Evolutionary conservation across 2,113 vertebrate genomes (phyloP), one percentile per base, ranked within the genome.

Genomic region (Bufo bufo): DNA sequence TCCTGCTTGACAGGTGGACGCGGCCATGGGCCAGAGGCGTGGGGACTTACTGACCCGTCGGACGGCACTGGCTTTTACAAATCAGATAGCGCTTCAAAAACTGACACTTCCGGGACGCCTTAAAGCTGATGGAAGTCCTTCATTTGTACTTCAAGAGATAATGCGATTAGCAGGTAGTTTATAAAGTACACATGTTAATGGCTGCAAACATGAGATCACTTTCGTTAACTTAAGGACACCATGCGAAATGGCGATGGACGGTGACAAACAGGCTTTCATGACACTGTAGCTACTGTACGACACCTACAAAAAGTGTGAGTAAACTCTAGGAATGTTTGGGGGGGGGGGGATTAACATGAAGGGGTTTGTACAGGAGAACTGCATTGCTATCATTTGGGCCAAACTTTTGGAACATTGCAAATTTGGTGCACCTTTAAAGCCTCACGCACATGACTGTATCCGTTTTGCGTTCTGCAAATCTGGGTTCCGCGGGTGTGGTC

Each of bases 131-230:
- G 83, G 93, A 91, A 89, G 84, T 91, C 16, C 20, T 87, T 90
- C 91, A 93, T 94, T 94, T 96, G 94, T 94, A 94, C 91, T 94
- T 95, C 94, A 94, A 33, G 94, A 94, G 93, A 92, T 94, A 93
- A 93, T 89, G 89, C 90, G 91, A 93, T 94, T 95, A 95, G 91
- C 92, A 90, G 23, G 11, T 81, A 83, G 0, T 92, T 93, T 94
- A 93, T 91, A 89, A 71, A 91, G 91, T 91, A 91, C 91, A 91
- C 89, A 92, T 94, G 95, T 81, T 94, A 94, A 96, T 94, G 90
- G 89, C 77, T 90, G 89, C 92, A 92, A 93, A 93, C 92, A 93
- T 91, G 77, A 91, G 91, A 74, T 91, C 90, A 89, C 91, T 90
- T 93, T 94, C 33, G 33, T 33, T 33, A 33, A 66, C 88, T 86